Evolutionary conservation across 2,797 vertebrate species (phyloP).

Genomic region (Tinamus major): DNA sequence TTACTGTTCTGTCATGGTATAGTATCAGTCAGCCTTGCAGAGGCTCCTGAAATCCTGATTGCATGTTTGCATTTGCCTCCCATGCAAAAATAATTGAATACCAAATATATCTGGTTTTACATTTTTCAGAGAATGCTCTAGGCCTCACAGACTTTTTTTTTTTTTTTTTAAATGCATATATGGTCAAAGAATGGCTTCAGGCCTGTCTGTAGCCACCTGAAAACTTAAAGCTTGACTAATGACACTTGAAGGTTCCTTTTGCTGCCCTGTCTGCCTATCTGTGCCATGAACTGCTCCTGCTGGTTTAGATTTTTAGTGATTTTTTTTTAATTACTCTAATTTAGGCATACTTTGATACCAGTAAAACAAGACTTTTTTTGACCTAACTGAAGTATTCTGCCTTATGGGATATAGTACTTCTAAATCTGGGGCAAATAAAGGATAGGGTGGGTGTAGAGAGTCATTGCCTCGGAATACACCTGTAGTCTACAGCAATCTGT

Average conservation of each 20-base stretch:
- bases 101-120: neutral
- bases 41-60: neutral
- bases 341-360: neutral
- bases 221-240: neutral
- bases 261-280: accelerated
- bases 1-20: neutral
- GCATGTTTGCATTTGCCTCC: neutral
- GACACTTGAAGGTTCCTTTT: neutral
- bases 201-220: neutral
- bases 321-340: neutral
- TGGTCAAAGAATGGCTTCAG: neutral
- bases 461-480: neutral
- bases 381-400: neutral
- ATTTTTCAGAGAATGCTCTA: neutral
- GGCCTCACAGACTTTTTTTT: neutral
- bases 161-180: no score
- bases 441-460: neutral
- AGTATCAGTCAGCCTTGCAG: neutral
- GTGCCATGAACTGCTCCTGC: neutral
- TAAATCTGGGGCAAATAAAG: neutral
- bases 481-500: neutral
- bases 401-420: neutral
- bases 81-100: neutral
- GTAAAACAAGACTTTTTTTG: neutral
- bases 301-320: neutral